A percentile compares a stretch with the other conserved stretches of the same genome.
These are phyloP conservation scores for Spondyliosoma cantharus DNA, from an alignment of 2,797 vertebrate genomes.

Conservation along the genomic window DNA sequence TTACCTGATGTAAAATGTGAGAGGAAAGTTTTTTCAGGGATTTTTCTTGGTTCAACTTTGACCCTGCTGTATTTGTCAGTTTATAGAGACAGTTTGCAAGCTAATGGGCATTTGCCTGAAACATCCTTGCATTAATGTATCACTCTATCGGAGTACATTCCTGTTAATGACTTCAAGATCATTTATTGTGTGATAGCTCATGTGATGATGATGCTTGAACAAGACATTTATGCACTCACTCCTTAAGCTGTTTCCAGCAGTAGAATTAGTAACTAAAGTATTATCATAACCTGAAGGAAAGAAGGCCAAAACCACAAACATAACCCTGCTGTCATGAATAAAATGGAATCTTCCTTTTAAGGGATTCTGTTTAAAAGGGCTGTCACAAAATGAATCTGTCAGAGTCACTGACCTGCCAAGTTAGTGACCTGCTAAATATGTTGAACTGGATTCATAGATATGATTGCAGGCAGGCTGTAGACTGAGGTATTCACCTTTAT, in stretches of 20 bases:
- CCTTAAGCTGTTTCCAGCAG: background rate
- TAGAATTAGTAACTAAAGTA: background rate
- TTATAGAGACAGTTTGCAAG: background rate
- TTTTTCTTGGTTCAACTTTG: background rate
- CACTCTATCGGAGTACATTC: background rate
- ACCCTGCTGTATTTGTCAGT: background rate
- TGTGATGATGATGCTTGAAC: background rate
- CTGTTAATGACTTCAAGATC: background rate
- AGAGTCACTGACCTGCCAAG: slow-evolving; percentile 56
- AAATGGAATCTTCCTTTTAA: slow-evolving; percentile 45
- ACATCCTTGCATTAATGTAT: background rate
- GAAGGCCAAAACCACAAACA: slow-evolving; percentile 7
- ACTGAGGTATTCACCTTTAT: slow-evolving; percentile 58
- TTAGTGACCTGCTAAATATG: slow-evolving; percentile 50
- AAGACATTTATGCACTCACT: background rate
- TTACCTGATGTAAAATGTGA: slow-evolving; percentile 2
- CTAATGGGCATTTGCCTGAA: background rate
- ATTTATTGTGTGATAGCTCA: background rate
- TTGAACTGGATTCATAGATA: slow-evolving; percentile 37
- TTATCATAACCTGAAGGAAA: background rate
- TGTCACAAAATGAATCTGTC: slow-evolving; percentile 49
- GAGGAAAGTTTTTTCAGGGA: background rate
- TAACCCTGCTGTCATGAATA: slow-evolving; percentile 11
- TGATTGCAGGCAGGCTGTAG: slow-evolving; percentile 42
- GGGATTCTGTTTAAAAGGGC: slow-evolving; percentile 27